These are phyloP conservation scores for Shargacucullia verbasci DNA, from an alignment of 2,888 invertebrate genomes.

Conservation along the genomic window DNA sequence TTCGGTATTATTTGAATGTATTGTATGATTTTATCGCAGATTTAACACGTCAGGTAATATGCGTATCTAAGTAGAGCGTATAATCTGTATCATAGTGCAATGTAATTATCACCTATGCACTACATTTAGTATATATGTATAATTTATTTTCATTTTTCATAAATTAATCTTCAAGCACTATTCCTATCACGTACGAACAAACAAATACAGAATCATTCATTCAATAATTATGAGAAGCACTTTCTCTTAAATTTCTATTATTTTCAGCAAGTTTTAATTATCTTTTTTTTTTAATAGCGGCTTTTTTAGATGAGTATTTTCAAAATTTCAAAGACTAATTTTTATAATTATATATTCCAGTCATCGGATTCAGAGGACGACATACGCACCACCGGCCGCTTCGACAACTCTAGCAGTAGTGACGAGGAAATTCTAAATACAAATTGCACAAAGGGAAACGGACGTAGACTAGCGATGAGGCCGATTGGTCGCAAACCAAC, in stretches of 20 bases:
- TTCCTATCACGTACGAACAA: not conserved
- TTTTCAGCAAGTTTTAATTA: no score
- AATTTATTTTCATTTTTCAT: no score
- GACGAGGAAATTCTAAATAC: slow-evolving; percentile 82
- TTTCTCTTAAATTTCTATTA: no score
- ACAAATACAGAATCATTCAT: slow-evolving; percentile 10
- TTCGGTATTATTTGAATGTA: no score
- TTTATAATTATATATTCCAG: slow-evolving; percentile 59
- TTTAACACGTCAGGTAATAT: no score
- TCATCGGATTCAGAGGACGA: slow-evolving; percentile 81
- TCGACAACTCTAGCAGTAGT: slow-evolving; percentile 81
- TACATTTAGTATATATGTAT: not conserved
- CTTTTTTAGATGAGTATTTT: no score
- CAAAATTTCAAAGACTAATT: not conserved
- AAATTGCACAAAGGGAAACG: slow-evolving; percentile 69
- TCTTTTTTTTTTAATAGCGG: no score
- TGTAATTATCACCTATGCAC: slow-evolving; percentile 1
- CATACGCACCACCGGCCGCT: slow-evolving; percentile 72
- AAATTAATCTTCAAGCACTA: not conserved
- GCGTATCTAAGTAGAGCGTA: no score
- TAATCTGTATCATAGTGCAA: not conserved
- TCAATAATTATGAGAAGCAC: not conserved
- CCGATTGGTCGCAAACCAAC: slow-evolving; percentile 77
- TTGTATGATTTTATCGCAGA: no score
- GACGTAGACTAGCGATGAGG: slow-evolving; percentile 81